Evolutionary conservation across 2,888 invertebrate species (phyloP), one percentile per base, ranked within the genome.

Genomic region (Xestobium rufovillosum): DNA sequence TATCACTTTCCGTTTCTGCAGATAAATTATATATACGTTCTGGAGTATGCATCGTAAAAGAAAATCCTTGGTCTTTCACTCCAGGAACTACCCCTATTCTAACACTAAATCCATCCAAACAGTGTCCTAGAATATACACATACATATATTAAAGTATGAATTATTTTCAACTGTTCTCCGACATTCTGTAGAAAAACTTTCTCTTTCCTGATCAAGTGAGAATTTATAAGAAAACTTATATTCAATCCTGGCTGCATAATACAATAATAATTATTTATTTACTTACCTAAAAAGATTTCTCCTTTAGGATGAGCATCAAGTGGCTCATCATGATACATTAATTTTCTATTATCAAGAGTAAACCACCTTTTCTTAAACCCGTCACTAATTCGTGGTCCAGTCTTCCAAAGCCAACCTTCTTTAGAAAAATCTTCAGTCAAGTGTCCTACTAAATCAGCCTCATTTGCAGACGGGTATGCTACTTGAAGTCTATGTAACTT

Each of bases 301-400:
- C 90, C 90, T 66, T 89, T 90, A 0, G 91, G 88, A 67, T 84
- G 83, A 2, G 90, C 85, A 56, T 88, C 87, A 60, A 90, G 66
- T 2, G 84, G 83, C 55, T 88, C 86, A 56, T 88, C 85, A 54
- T 89, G 87, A 57, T 92, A 92, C 88, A 90, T 90, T n/a, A 92
- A 69, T 61, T 89, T 90, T 45, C 91, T 74, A 53, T 84, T 82
- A 52, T 90, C 90, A 27, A 92, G 63, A 0, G 88, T 88, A 61
- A 90, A 90, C 91, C 91, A 92, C 31, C 91, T 68, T 49, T 83
- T 80, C 48, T 85, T 79, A 58, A 86, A 90, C 0, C 83, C 83
- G 57, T 91, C 90, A 3, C 78, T 79, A 2, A 76, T 72, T 39
- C 81, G 69, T 0, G 91, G 91, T 0, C 91, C 91, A 1, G 89